Conservation (phyloP, 2,113 vertebrate species). For the Climacteris rufus region DNA sequence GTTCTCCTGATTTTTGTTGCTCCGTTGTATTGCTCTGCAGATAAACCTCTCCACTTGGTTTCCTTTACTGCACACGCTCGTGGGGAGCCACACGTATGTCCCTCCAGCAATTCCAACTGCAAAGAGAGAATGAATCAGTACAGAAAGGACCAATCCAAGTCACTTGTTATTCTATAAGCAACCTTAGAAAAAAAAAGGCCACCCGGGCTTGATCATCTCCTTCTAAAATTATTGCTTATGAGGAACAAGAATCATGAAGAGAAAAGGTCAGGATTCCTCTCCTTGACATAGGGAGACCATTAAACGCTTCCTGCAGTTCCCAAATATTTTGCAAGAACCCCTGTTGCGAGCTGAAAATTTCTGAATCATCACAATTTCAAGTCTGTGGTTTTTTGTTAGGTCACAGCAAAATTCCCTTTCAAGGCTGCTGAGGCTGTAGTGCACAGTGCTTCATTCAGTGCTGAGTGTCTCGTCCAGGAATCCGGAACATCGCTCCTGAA, state of each 20-base stretch:
- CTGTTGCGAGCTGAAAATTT: constrained; percentile 36
- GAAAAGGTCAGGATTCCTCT: constrained; percentile 55
- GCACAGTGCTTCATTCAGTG: constrained; percentile 39
- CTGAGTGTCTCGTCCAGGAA: neutral
- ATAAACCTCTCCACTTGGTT: neutral
- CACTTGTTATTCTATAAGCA: neutral
- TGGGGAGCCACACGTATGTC: neutral
- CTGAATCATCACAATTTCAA: constrained; percentile 45
- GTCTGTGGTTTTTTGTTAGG: constrained; percentile 41
- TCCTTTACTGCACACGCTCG: neutral
- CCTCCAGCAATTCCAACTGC: neutral
- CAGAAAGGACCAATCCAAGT: neutral
- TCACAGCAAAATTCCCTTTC: constrained; percentile 31
- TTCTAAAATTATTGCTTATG: constrained; percentile 22
- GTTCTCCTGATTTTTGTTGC: neutral
- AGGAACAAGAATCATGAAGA: constrained; percentile 5
- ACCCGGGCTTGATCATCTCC: neutral
- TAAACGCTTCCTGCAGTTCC: constrained; percentile 31
- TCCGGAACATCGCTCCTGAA: neutral
- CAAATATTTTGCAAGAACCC: constrained; percentile 59
- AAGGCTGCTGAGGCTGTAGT: neutral
- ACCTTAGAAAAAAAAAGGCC: neutral
- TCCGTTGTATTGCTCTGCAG: neutral
- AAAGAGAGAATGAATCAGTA: neutral
- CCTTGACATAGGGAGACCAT: neutral